A percentile compares a stretch with the other conserved stretches of the same genome.
These are phyloP conservation scores for Drosophila serrata DNA, from an alignment of 1,140 invertebrate genomes.

Conservation along the genomic window DNA sequence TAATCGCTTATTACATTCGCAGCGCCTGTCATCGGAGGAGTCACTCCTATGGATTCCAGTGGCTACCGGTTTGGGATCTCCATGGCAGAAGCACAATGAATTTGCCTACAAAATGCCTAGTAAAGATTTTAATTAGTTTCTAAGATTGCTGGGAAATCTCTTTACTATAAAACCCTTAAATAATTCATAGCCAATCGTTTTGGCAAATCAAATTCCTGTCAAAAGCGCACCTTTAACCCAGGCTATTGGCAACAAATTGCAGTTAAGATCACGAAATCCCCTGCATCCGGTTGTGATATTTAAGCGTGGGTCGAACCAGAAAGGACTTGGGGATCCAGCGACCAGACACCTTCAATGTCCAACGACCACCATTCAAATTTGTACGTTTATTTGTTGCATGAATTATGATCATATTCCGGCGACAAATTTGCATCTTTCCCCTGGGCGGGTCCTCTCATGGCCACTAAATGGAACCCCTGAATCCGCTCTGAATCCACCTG, in stretches of 20 bases:
- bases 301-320: conserved; percentile 49
- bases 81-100: background rate
- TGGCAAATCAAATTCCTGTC: conserved; percentile 21
- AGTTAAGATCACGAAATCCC: conserved; percentile 18
- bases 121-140: background rate
- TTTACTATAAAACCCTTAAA: no score
- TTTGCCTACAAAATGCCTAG: background rate
- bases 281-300: conserved; percentile 48
- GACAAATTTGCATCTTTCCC: conserved; percentile 66
- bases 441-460: conserved; percentile 5
- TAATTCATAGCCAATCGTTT: background rate
- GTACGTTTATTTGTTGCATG: conserved; percentile 81
- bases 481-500: no score
- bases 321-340: background rate
- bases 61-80: conserved; percentile 14
- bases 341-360: conserved; percentile 24
- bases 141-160: background rate
- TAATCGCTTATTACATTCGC: conserved; percentile 82
- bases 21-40: conserved; percentile 39
- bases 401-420: conserved; percentile 78
- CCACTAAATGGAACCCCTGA: no score
- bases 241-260: conserved; percentile 40
- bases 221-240: conserved; percentile 8
- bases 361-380: conserved; percentile 36
- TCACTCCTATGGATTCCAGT: conserved; percentile 4